phyloP scores from a whole-genome alignment of 2,888 invertebrate species.

The Chelonus formosanus region DNA sequence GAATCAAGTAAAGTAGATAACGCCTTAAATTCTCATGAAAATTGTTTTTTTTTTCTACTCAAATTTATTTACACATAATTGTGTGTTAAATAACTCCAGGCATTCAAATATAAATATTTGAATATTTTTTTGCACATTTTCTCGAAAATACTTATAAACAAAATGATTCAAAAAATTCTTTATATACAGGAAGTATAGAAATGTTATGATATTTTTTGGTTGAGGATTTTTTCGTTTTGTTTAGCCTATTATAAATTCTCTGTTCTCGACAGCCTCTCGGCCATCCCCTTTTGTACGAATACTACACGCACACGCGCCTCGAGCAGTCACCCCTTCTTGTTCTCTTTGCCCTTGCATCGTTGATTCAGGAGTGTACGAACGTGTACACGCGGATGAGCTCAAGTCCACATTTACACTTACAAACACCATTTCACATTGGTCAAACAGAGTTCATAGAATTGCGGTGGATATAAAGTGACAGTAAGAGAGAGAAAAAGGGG shows the following conservation, averaged over 20 bases:
- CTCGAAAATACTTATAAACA: constrained; percentile 29
- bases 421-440: background rate
- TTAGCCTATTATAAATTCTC: constrained; percentile 38
- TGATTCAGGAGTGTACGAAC: constrained; percentile 2
- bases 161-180: background rate
- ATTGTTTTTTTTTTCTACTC: too few relatives aligned
- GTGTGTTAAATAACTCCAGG: too few relatives aligned
- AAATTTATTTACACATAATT: too few relatives aligned
- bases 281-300: constrained; percentile 36
- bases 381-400: background rate
- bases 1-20: too few relatives aligned
- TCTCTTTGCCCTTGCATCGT: constrained; percentile 48
- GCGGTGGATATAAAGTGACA: too few relatives aligned
- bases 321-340: constrained; percentile 9
- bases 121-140: constrained; percentile 39
- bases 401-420: background rate
- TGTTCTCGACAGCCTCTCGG: constrained; percentile 36
- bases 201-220: background rate
- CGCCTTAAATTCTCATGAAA: too few relatives aligned
- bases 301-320: constrained; percentile 33
- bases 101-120: constrained; percentile 5
- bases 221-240: constrained; percentile 57
- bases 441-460: background rate
- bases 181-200: background rate
- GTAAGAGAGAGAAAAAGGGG: too few relatives aligned